Percentiles rank a stretch among this genome's conserved stretches.
phyloP scores from a whole-genome alignment of 1,140 invertebrate species.

The Eueides isabella region DNA sequence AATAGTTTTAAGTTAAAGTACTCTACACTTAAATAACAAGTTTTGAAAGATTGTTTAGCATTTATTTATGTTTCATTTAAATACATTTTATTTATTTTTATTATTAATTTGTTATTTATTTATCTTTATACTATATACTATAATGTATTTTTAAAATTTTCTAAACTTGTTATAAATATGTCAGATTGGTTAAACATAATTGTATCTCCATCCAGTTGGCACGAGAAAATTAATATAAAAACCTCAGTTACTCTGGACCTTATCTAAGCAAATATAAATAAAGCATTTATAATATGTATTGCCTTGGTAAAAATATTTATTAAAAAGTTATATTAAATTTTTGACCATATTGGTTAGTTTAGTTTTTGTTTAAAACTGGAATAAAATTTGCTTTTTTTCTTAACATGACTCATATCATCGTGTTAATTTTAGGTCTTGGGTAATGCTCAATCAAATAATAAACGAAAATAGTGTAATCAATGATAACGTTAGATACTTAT shows the following conservation, averaged over 20 bases:
- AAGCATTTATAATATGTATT: neutral
- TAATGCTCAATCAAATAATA: too few relatives aligned
- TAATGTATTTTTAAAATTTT: neutral
- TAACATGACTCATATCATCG: too few relatives aligned
- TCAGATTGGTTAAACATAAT: neutral
- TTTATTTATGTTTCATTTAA: conserved; percentile 11
- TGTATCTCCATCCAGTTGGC: neutral
- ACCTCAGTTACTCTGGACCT: too few relatives aligned
- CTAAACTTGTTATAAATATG: neutral
- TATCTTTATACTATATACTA: neutral
- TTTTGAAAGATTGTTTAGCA: conserved; percentile 6
- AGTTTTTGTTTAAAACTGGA: neutral
- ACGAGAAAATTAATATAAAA: neutral
- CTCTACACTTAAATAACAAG: neutral
- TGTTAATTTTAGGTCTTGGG: too few relatives aligned
- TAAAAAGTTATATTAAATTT: neutral
- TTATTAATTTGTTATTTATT: neutral
- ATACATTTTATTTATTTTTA: conserved; percentile 10
- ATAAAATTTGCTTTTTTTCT: neutral
- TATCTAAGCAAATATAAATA: too few relatives aligned
- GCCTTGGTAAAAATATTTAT: neutral
- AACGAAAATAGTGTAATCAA: too few relatives aligned
- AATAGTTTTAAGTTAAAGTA: conserved; percentile 52
- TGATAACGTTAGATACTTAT: too few relatives aligned
- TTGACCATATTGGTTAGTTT: neutral